Base-by-base conservation (phyloP, 2,113 vertebrate genomes). In the Apteryx mantelli region DNA sequence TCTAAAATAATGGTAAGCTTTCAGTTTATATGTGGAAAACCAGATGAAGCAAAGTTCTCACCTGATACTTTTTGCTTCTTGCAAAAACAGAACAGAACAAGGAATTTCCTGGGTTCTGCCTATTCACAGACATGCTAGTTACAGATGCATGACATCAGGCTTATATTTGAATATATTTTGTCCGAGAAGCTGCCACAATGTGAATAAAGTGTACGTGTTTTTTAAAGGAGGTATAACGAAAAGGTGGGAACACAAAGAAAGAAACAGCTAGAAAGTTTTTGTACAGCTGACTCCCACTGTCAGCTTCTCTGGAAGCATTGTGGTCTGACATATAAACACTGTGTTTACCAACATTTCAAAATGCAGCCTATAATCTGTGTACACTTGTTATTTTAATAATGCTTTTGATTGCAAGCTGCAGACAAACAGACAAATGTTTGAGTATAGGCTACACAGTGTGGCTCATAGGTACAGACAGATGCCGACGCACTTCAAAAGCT, bases 321-420 rank as follows among this genome's bases (percentile, higher is more conserved):
- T 86, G 93, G 87, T 97, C 95, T 98, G 98, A 97, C 96, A 96
- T 94, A 89, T 87, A 98, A 98, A 98, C 95, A 98, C 96, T 97
- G 89, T 98, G 96, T 98, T 98, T 98, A 97, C 97, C 96, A 98
- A 97, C 98, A 97, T 97, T 98, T 98, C 96, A 96, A 98, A 98
- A 96, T 93, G 95, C 77, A 97, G 95, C 94, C 97, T 98, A 94
- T 98, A 98, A 98, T 98, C 97, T 40, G 13, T 83, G 93, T 85
- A 61, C 91, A 91, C 87, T 97, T 96, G 95, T 93, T 97, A 96
- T 95, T 97, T 98, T 97, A 98, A 97, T 98, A 96, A 95, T 96
- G 92, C 69, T 94, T 98, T 97, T 96, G 93, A 75, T 94, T 92
- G 77, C 88, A 91, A 96, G 83, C 73, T 95, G 66, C 75, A 73